Conservation (phyloP, 2,797 vertebrate species). For the Spinibarbus caldwelli region DNA sequence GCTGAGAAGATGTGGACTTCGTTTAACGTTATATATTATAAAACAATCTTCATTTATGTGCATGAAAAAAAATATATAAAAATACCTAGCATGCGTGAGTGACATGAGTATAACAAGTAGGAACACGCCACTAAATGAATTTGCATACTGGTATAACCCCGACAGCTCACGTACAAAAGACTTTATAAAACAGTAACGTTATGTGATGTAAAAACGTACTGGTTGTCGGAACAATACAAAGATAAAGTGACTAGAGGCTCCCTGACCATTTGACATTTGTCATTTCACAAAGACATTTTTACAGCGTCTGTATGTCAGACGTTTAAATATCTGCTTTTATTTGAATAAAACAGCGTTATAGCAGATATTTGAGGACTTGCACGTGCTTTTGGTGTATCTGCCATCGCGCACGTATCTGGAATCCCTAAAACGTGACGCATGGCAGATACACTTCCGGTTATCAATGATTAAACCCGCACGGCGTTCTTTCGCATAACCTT, state of each 20-base stretch:
- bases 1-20: background rate
- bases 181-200: background rate
- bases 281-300: background rate
- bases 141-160: background rate
- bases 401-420: too few relatives aligned
- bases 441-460: conserved; percentile 69
- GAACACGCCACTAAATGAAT: background rate
- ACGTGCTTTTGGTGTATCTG: background rate
- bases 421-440: too few relatives aligned
- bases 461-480: background rate
- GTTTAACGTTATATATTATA: background rate
- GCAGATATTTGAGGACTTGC: background rate
- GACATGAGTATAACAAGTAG: background rate
- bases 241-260: background rate
- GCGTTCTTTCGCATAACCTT: background rate
- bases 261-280: conserved; percentile 20
- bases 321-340: background rate
- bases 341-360: background rate
- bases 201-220: background rate
- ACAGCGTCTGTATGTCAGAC: background rate
- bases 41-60: background rate
- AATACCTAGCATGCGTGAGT: background rate
- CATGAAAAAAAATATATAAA: background rate
- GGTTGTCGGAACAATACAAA: background rate
- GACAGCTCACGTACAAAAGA: background rate